Evolutionary conservation across 2,113 vertebrate species (phyloP), one percentile per base, ranked within the genome.

Genomic region (Anguilla rostrata): DNA sequence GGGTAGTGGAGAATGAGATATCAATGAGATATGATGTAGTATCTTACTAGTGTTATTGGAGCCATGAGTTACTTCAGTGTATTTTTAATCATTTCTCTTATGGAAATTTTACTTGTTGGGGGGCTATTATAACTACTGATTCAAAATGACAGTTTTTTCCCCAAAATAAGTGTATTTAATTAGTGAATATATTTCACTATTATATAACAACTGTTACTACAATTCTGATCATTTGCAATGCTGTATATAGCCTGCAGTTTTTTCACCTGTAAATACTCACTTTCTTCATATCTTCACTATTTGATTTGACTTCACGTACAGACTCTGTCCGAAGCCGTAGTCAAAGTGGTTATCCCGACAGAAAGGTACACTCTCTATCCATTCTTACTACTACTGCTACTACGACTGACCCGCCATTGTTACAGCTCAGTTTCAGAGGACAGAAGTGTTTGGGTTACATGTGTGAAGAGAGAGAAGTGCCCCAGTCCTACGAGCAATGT

Each of bases 341-440:
- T 96, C 94, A 96, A 96, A 96, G 96, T 96, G 95, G 95, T 96
- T 94, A 95, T 96, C 95, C 96, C 96, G 89, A 94, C 95, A 87
- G 95, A 96, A 95, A 96, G 96, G 96, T 96, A 96, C 94, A 94
- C 94, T 94, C 91, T 92, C 89, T 92, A 87, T 92, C 91, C 90
- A 92, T 91, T 94, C 92, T 94, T 92, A 92, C 90, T 93, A 87
- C 93, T 90, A 88, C 90, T 90, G 89, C 90, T 91, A 90, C 91
- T 94, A 93, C 90, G 90, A 91, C 92, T 93, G 90, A 92, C 85
- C 91, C 90, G 91, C 92, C 93, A 91, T 93, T 91, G 86, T 89
- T 90, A 89, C 91, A 91, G 89, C 92, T 85, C 87, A 89, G 90
- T 92, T 88, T 93, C 86, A 86, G 86, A 88, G 86, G 89, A 87